A percentile compares a stretch with the other conserved stretches of the same genome.
phyloP scores from a whole-genome alignment of 2,888 invertebrate genomes.

The Catocala fraxini region DNA sequence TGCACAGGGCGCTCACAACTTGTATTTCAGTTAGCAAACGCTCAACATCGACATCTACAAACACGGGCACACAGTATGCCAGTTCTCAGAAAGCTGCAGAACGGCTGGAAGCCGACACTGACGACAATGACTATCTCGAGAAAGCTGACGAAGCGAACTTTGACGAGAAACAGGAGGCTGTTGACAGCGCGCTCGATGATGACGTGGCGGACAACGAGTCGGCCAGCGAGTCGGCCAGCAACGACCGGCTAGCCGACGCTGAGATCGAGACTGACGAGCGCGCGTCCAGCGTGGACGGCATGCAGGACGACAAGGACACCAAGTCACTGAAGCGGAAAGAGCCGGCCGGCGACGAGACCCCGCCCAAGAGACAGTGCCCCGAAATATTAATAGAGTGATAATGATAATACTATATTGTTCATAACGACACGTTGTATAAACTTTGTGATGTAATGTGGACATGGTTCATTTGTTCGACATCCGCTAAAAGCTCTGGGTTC shows the following conservation, averaged over 20 bases:
- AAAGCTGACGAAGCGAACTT: conserved; percentile 54
- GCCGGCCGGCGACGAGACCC: conserved; percentile 68
- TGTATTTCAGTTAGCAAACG: conserved; percentile 72
- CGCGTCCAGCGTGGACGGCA: conserved; percentile 61
- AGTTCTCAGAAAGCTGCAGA: conserved; percentile 73
- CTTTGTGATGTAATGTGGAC: conserved; percentile 66
- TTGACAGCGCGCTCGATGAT: conserved; percentile 51
- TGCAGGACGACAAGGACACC: conserved; percentile 59
- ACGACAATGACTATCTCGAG: conserved; percentile 65
- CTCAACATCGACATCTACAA: conserved; percentile 30
- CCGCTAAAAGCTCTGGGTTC: conserved; percentile 66
- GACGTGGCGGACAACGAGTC: conserved; percentile 39
- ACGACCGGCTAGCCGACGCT: conserved; percentile 56
- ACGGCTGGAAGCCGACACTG: conserved; percentile 69
- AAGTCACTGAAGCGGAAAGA: conserved; percentile 76
- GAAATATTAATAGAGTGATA: conserved; percentile 74
- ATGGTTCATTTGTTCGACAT: conserved; percentile 60
- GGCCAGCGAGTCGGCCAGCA: conserved; percentile 36
- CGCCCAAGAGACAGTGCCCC: conserved; percentile 82
- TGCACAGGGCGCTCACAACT: conserved; percentile 70
- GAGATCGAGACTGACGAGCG: conserved; percentile 67
- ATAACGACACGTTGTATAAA: conserved; percentile 55
- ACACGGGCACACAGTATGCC: conserved; percentile 55
- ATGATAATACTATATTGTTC: conserved; percentile 17
- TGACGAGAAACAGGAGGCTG: conserved; percentile 44